Evolutionary conservation across 2,113 vertebrate species (phyloP), one percentile per base, ranked within the genome.

Genomic region (Phrynosoma platyrhinos): DNA sequence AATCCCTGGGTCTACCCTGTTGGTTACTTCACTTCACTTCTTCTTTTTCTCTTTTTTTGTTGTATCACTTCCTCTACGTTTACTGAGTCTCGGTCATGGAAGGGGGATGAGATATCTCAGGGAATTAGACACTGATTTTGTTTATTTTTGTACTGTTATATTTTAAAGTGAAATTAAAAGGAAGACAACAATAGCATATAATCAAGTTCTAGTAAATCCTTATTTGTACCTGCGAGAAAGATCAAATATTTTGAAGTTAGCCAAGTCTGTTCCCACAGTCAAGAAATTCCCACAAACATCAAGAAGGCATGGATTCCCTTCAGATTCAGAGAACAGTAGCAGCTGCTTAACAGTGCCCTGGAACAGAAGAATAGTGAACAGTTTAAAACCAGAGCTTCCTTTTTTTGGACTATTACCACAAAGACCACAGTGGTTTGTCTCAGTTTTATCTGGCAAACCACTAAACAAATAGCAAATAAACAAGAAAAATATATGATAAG

Each of bases 281-380:
- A 99, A 95, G 94, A 98, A 99, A 83, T 96, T 96, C 66, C 98
- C 98, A 7, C 98, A 98, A 93, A 99, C 92, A 79, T 96, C 98
- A 88, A 99, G 94, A 2, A 98, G 94, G 74, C 97, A 97, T 0
- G 99, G 99, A 91, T 95, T 99, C 27, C 99, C 99, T 87, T 99
- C 98, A 0, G 95, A 93, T 93, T 99, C 98, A 0, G 98, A 97
- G 93, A 99, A 99, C 1, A 95, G 94, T 79, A 99, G 93, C 81
- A 99, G 97, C 90, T 99, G 98, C 82, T 99, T 99, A 76, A 99
- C 98, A 0, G 99, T 99, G 20, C 99, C 99, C 99, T 99, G 90
- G 66, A 30, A 91, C 89, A 89, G 89, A 89, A 2, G 1, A 2
- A 13, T 9, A 68, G 81, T 9, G 30, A 9, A 7, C 53, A 10